Evolutionary conservation across 2,888 invertebrate species (phyloP), one percentile per base, ranked within the genome.

Genomic region (Nomada ferruginata): DNA sequence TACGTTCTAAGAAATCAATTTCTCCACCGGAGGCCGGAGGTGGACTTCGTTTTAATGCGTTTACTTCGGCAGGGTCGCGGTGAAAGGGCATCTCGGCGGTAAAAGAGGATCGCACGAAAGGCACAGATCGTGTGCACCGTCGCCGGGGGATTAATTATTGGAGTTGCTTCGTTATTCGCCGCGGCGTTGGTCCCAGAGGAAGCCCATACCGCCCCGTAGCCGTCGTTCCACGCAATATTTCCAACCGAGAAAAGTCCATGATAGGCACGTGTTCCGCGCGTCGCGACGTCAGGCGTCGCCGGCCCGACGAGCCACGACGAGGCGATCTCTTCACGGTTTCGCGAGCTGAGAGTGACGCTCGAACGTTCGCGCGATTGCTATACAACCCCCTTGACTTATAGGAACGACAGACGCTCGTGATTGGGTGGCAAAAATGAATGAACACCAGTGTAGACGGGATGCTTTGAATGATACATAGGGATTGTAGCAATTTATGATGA

Each of bases 131-230:
- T 13, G 13, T 29, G 7, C 63, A 36, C 36, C 9, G 47, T 50
- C 65, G 47, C 20, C 69, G 26, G 11, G 76, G 65, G 73, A 81
- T 81, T 76, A 73, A 81, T 83, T 83, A 76, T 81, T 11, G 65
- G 73, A 70, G 76, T 73, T 73, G 73, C 47, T 52, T 73, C 57
- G 59, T 79, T 82, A 71, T n/a, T 55, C 23, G 9, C 2, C 18
- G n/a, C 20, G 11, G 18, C 23, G 57, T 10, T 15, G 23, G 9
- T 29, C 60, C 36, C 64, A n/a, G 13, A 1, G 36, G 59, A 36
- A 23, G 18, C 59, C 29, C 18, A 5, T 9, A 18, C 18, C 18
- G 29, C n/a, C 13, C n/a, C 53, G 53, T 2, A n/a, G 26, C 2
- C 18, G 15, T 20, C 20, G 3, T 7, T 7, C 20, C 29, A 2